phyloP scores from a whole-genome alignment of 2,888 invertebrate species.

The Ceraclea dissimilis region DNA sequence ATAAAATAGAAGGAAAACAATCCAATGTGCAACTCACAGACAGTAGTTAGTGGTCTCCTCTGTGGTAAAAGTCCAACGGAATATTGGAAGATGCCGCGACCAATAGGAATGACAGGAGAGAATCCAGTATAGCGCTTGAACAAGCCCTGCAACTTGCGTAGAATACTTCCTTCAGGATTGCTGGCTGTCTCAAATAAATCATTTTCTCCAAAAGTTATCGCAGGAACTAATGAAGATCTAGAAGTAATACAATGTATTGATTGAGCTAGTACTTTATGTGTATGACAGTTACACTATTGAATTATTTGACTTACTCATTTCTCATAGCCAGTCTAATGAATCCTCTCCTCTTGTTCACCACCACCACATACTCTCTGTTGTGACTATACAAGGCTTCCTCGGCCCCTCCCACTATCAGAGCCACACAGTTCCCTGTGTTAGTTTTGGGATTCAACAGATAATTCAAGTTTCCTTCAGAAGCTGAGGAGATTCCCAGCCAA shows the following conservation, averaged over 20 bases:
- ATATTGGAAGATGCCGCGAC: slow-evolving; percentile 89
- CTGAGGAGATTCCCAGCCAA: slow-evolving; percentile 48
- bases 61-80: slow-evolving; percentile 78
- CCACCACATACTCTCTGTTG: slow-evolving; percentile 66
- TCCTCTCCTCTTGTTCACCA: slow-evolving; percentile 70
- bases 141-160: slow-evolving; percentile 60
- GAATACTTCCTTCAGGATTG: slow-evolving; percentile 61
- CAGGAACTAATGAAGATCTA: slow-evolving; percentile 78
- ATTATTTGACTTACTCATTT: slow-evolving; percentile 54
- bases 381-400: slow-evolving; percentile 77
- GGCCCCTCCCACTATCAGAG: slow-evolving; percentile 83
- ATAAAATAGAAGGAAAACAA: too few species aligned
- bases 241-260: too few species aligned
- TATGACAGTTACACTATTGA: too few species aligned
- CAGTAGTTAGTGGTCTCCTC: slow-evolving; percentile 71
- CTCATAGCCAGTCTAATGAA: slow-evolving; percentile 66
- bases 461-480: slow-evolving; percentile 59
- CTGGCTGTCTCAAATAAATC: slow-evolving; percentile 72
- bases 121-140: slow-evolving; percentile 62
- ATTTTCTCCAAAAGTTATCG: slow-evolving; percentile 85
- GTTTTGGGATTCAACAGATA: slow-evolving; percentile 49
- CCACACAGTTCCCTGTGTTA: slow-evolving; percentile 48
- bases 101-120: slow-evolving; percentile 67
- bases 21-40: slow-evolving; percentile 70
- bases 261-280: too few species aligned